phyloP scores from a whole-genome alignment of 2,113 vertebrate genomes.

The Gobio gobio region DNA sequence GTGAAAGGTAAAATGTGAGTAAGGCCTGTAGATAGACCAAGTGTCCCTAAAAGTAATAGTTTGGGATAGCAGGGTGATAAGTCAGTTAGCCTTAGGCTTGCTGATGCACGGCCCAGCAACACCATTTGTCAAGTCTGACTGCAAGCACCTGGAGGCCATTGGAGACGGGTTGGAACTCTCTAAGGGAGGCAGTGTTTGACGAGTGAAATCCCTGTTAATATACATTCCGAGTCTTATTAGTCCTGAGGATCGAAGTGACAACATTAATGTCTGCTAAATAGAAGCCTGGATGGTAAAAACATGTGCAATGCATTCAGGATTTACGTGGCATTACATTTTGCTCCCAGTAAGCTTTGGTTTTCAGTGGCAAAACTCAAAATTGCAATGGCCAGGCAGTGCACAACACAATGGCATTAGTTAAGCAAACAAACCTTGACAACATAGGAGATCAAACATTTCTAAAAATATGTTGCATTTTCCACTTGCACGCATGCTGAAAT shows the following conservation, averaged over 20 bases:
- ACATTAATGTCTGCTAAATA: background rate
- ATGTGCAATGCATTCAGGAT: background rate
- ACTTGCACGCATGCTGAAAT: background rate
- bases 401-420: background rate
- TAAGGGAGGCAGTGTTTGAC: constrained; percentile 62
- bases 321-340: background rate
- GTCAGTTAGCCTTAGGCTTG: constrained; percentile 66
- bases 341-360: constrained; percentile 1
- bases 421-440: background rate
- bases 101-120: constrained; percentile 68
- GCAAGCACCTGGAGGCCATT: constrained; percentile 66
- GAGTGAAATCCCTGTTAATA: constrained; percentile 64
- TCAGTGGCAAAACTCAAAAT: background rate
- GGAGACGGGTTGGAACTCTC: constrained; percentile 51
- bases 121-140: constrained; percentile 74
- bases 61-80: constrained; percentile 70
- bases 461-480: background rate
- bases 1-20: constrained; percentile 54
- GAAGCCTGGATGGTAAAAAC: background rate
- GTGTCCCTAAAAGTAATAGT: constrained; percentile 65
- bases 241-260: background rate
- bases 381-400: background rate
- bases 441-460: background rate
- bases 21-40: constrained; percentile 64
- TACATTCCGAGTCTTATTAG: constrained; percentile 35